These are phyloP conservation scores for Syngnathus floridae DNA, from an alignment of 2,113 vertebrate genomes.

Conservation along the genomic window DNA sequence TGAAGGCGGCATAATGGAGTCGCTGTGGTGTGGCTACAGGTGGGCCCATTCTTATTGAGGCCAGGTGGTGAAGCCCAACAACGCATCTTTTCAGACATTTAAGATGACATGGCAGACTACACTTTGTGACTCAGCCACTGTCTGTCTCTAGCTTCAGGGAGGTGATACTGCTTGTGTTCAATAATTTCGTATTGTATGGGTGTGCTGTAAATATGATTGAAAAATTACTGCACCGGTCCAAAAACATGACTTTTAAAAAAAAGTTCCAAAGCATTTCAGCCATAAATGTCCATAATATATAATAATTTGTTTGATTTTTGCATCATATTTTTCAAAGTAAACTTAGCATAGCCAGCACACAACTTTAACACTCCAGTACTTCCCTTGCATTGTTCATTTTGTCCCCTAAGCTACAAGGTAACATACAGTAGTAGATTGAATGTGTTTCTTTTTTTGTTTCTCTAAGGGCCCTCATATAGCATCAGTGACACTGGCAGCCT, in stretches of 20 bases:
- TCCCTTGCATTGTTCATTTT: not conserved
- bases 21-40: conserved; percentile 49
- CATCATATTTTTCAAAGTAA: not conserved
- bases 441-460: conserved; percentile 10
- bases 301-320: not conserved
- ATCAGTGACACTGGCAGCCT: conserved; percentile 94
- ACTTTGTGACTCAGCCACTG: conserved; percentile 36
- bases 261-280: not conserved
- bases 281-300: not conserved
- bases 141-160: conserved; percentile 15
- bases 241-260: not conserved
- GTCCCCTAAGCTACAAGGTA: not conserved
- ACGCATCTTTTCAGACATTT: conserved; percentile 18
- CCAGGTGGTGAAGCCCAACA: conserved; percentile 47
- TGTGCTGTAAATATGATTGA: too few species aligned
- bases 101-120: conserved; percentile 37
- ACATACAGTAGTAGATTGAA: not conserved
- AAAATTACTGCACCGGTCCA: not conserved
- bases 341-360: not conserved
- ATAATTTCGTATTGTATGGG: not conserved
- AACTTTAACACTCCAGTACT: not conserved
- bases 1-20: conserved; percentile 35
- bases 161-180: not conserved
- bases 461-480: conserved; percentile 95
- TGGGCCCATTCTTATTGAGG: conserved; percentile 34